Percentiles rank a stretch among this genome's conserved stretches.
These are phyloP conservation scores for Odobenus rosmarus DNA, from an alignment of 2,113 vertebrate species.

Conservation along the genomic window DNA sequence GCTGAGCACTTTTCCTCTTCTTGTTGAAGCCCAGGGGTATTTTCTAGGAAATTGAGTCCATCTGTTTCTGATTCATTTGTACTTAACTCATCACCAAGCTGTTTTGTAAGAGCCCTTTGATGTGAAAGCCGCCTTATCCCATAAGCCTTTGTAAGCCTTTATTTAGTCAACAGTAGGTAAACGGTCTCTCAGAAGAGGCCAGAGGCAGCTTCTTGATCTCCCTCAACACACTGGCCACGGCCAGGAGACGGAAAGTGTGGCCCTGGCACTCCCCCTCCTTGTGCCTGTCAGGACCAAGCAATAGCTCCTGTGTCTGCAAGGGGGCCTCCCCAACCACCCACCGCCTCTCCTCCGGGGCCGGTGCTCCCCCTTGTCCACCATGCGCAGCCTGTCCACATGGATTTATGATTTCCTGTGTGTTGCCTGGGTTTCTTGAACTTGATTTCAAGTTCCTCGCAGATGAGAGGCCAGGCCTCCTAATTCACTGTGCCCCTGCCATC, in stretches of 20 bases:
- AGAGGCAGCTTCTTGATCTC: slow-evolving; percentile 27
- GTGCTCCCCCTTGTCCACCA: background rate
- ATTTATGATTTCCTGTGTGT: background rate
- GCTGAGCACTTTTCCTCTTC: slow-evolving; percentile 62
- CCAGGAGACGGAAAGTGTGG: background rate
- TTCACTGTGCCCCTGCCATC: no score
- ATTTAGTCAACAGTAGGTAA: slow-evolving; percentile 77
- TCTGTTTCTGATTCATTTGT: slow-evolving; percentile 78
- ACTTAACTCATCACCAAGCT: slow-evolving; percentile 73
- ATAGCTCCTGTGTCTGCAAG: background rate
- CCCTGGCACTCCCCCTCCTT: background rate
- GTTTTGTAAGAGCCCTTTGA: slow-evolving; percentile 72
- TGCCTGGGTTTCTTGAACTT: background rate
- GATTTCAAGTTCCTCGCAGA: background rate
- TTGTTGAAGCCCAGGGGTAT: slow-evolving; percentile 74
- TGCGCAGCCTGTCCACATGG: background rate
- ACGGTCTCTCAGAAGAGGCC: background rate
- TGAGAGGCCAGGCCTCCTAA: background rate
- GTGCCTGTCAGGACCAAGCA: background rate
- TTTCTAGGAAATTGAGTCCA: slow-evolving; percentile 78
- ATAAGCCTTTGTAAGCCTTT: slow-evolving; percentile 73
- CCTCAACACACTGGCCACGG: background rate
- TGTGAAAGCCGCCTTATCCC: slow-evolving; percentile 67
- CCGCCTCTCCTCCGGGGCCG: background rate
- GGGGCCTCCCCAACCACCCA: no score